phyloP scores from a whole-genome alignment of 2,888 invertebrate species.

The Lathronympha strigana region DNA sequence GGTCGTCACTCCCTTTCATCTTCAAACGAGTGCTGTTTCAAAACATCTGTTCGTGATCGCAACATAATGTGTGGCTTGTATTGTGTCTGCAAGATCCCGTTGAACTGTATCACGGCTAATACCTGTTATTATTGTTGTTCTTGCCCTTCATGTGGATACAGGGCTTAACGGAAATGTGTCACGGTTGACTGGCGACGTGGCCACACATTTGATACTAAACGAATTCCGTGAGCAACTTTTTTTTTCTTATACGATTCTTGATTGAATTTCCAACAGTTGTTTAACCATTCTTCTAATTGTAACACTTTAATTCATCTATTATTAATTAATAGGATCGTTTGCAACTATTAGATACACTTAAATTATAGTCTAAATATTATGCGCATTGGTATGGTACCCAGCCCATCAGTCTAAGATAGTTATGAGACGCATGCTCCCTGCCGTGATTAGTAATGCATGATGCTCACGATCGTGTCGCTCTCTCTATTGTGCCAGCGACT shows the following conservation, averaged over 20 bases:
- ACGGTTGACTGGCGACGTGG: conserved; percentile 8
- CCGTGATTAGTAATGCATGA: conserved; percentile 73
- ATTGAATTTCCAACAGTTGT: neutral
- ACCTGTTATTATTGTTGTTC: conserved; percentile 32
- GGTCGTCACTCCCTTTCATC: conserved; percentile 8
- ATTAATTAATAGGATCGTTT: neutral
- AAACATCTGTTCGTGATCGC: conserved; percentile 29
- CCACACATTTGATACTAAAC: neutral
- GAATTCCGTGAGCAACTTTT: neutral
- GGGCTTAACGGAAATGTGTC: neutral
- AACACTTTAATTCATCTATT: neutral
- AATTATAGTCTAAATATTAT: neutral
- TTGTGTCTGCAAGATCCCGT: conserved; percentile 29
- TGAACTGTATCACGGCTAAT: conserved; percentile 29
- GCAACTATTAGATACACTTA: neutral
- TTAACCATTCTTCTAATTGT: neutral
- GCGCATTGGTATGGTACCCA: conserved; percentile 6
- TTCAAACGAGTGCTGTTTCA: conserved; percentile 31
- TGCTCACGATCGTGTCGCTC: conserved; percentile 71
- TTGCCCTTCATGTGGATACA: conserved; percentile 20
- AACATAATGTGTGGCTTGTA: conserved; percentile 31
- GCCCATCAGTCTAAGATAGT: conserved; percentile 40
- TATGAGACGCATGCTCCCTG: conserved; percentile 58
- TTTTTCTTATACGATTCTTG: neutral
- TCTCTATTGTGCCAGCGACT: conserved; percentile 68